Conservation (phyloP, 2,797 vertebrate genomes). For the Pantherophis vulpinus region DNA sequence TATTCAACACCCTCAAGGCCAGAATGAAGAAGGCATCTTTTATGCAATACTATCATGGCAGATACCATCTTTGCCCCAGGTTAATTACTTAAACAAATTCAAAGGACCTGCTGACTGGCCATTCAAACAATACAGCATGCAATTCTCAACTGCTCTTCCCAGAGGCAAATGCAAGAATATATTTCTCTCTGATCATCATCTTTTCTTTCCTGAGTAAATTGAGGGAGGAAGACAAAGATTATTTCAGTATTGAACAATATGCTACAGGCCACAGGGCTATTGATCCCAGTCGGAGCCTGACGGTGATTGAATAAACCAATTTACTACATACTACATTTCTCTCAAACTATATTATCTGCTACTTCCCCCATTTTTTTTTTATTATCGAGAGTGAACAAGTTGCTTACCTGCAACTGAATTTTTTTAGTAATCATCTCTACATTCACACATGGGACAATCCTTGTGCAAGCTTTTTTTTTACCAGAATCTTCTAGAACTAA, state of each 20-base stretch:
- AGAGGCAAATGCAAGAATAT: constrained; percentile 8
- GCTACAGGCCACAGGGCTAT: neutral
- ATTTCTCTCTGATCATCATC: constrained; percentile 13
- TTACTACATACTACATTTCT: neutral
- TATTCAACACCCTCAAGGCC: neutral
- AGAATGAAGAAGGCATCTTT: neutral
- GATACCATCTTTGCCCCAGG: neutral
- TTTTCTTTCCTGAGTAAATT: neutral
- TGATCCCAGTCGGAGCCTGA: constrained; percentile 1
- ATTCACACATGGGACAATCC: neutral
- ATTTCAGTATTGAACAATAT: neutral
- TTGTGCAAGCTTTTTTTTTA: neutral
- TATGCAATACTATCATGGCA: neutral
- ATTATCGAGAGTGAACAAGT: neutral
- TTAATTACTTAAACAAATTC: constrained; percentile 19
- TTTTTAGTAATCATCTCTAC: neutral
- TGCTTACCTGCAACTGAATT: neutral
- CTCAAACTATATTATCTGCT: neutral
- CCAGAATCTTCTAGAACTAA: neutral
- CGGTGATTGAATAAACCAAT: neutral
- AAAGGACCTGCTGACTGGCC: constrained; percentile 1
- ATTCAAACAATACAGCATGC: constrained; percentile 1
- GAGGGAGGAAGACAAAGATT: neutral
- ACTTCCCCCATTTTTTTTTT: neutral
- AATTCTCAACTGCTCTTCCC: constrained; percentile 8